Evolutionary conservation across 2,113 vertebrate species (phyloP), one percentile per base, ranked within the genome.

Genomic region (Eurypyga helias): DNA sequence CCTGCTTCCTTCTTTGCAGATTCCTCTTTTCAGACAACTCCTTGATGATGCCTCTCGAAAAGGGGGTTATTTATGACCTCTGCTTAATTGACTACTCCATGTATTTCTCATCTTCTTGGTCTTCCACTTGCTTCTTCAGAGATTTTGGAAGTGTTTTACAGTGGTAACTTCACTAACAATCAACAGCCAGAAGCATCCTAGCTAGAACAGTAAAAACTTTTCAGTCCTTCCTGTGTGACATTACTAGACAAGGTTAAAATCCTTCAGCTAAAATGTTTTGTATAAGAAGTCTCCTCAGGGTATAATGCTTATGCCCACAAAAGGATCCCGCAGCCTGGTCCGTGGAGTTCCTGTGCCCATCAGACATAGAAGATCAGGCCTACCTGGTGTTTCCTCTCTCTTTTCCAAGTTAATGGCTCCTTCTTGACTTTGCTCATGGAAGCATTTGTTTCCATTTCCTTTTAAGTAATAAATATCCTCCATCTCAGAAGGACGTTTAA

Each of bases 1-100:
- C 49, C 89, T 95, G 95, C 83, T 87, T 89, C 81, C 81, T 70
- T 75, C 89, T 85, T 79, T 24, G 54, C 89, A 94, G 84, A 93
- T 95, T 69, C 75, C 65, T 81, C 90, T 46, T 94, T 90, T 86
- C 88, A 94, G 65, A 83, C 28, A 67, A 80, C 64, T 46, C 62
- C 72, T 66, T 84, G 88, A 94, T 67, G 76, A 92, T 33, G 38
- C 29, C 34, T 83, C 90, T 89, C 60, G 76, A 65, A 90, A 89
- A 87, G 24, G 24, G 13, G 21, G n/a, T 90, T 5, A 43, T 94
- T 90, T 95, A 60, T 92, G 86, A 95, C 92, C 88, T 81, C 34
- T 5, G 7, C 23, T 65, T 87, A 87, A 89, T 60, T 91, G 72
- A 91, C 33, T 92, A 21, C 49, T 76, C 78, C 51, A 55, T 16